These are phyloP conservation scores for Holothuria scabra DNA, from an alignment of 53 echinoderm and acorn worm species.

Conservation along the genomic window DNA sequence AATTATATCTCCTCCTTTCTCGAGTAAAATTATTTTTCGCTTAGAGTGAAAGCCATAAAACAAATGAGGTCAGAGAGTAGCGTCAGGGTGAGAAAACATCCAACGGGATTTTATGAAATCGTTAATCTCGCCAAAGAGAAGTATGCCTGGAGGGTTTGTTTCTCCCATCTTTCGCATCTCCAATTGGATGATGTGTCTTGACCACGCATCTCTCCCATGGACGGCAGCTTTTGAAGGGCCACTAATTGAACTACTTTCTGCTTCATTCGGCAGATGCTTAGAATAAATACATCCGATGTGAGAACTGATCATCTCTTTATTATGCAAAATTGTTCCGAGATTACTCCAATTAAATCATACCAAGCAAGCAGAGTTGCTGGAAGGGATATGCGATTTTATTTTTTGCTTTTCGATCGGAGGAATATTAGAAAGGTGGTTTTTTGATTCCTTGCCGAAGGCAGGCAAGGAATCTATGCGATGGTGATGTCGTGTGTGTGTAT, in stretches of 20 bases:
- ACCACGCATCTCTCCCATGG: slow-evolving; percentile 3
- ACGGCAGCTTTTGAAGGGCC: slow-evolving; percentile 35
- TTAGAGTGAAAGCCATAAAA: not conserved
- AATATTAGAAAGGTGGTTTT: too few relatives aligned
- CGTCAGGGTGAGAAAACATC: not conserved
- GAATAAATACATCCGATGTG: not conserved
- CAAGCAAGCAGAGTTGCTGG: too few relatives aligned
- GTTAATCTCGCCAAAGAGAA: not conserved
- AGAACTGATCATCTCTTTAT: too few relatives aligned
- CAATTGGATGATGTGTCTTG: not conserved
- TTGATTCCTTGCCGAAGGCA: too few relatives aligned
- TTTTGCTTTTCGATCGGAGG: too few relatives aligned
- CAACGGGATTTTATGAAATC: slow-evolving; percentile 6
- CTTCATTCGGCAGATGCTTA: not conserved
- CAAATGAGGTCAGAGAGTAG: slow-evolving; percentile 19
- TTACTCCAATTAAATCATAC: too few relatives aligned
- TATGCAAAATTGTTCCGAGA: too few relatives aligned
- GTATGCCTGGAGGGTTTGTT: too few relatives aligned
- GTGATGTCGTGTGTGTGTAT: too few relatives aligned
- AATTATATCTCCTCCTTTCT: not conserved
- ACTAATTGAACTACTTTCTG: slow-evolving; percentile 25
- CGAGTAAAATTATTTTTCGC: slow-evolving; percentile 7
- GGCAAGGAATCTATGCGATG: too few relatives aligned
- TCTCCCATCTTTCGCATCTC: too few relatives aligned
- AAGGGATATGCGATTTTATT: too few relatives aligned